Conservation (phyloP, 1,140 invertebrate genomes). For the Augochlora pura region DNA sequence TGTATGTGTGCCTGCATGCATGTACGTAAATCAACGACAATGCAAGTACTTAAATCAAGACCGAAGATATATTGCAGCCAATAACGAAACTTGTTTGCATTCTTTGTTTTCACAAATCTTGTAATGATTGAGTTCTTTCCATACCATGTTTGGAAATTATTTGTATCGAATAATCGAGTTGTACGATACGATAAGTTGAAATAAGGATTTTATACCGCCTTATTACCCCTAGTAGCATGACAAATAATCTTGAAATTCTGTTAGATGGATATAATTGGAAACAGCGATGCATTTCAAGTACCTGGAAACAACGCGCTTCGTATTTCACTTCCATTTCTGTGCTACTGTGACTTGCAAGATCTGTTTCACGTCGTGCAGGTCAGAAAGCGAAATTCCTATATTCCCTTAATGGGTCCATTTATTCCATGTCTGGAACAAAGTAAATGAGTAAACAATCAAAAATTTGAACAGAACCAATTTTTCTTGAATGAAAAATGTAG, state of each 20-base stretch:
- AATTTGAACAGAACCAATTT: too few relatives aligned
- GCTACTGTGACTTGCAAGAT: slow-evolving; percentile 69
- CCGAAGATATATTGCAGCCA: slow-evolving; percentile 4
- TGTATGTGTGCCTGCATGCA: too few relatives aligned
- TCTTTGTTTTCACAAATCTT: background rate
- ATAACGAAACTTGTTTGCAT: background rate
- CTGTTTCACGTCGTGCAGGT: slow-evolving; percentile 60
- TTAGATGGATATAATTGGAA: slow-evolving; percentile 74
- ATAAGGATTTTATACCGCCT: slow-evolving; percentile 76
- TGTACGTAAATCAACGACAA: background rate
- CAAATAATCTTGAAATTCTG: slow-evolving; percentile 75
- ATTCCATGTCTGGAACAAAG: slow-evolving; percentile 73
- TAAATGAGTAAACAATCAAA: background rate
- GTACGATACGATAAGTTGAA: slow-evolving; percentile 77
- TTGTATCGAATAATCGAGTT: slow-evolving; percentile 74
- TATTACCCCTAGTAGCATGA: slow-evolving; percentile 77
- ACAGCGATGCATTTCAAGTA: slow-evolving; percentile 70
- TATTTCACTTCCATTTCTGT: slow-evolving; percentile 69
- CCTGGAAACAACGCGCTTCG: slow-evolving; percentile 72
- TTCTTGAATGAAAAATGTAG: too few relatives aligned
- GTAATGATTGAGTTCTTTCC: background rate
- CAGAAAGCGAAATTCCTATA: slow-evolving; percentile 53
- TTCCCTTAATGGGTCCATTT: slow-evolving; percentile 74
- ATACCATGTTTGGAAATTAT: slow-evolving; percentile 31
- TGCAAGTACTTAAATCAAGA: background rate